phyloP scores from a whole-genome alignment of 2,797 vertebrate species.

The Macroramphosus scolopax region DNA sequence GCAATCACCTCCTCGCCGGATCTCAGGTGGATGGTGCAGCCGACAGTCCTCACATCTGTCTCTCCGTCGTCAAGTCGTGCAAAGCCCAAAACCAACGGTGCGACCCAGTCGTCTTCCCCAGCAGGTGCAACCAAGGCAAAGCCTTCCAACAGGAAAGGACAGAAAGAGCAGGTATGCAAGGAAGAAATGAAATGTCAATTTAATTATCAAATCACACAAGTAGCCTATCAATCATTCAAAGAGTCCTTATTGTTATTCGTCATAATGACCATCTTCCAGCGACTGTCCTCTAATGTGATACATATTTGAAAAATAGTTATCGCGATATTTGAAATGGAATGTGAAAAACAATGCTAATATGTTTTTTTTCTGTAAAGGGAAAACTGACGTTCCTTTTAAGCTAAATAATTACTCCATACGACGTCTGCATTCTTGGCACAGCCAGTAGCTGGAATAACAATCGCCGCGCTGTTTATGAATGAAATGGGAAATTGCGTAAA shows the following conservation, averaged over 20 bases:
- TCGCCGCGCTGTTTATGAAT: constrained; percentile 31
- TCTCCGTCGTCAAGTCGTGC: constrained; percentile 78
- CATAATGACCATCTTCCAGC: too few species aligned
- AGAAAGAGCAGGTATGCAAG: constrained; percentile 82
- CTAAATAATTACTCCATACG: too few species aligned
- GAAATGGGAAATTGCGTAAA: constrained; percentile 35
- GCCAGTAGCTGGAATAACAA: constrained; percentile 12
- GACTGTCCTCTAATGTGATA: too few species aligned
- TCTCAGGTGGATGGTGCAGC: constrained; percentile 88
- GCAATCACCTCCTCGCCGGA: constrained; percentile 84
- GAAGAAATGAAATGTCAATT: too few species aligned
- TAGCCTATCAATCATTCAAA: too few species aligned
- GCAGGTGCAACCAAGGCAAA: constrained; percentile 73
- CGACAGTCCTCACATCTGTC: constrained; percentile 80
- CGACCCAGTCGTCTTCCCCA: constrained; percentile 62
- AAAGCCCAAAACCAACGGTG: constrained; percentile 73
- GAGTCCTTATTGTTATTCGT: too few species aligned
- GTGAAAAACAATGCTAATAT: too few species aligned
- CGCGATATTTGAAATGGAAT: constrained; percentile 30
- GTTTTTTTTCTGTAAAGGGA: too few species aligned
- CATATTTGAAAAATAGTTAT: too few species aligned
- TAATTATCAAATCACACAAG: too few species aligned
- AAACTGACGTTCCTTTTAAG: too few species aligned
- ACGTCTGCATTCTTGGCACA: too few species aligned
- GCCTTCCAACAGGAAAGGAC: constrained; percentile 80